Evolutionary conservation across 1,140 invertebrate genomes (phyloP), one percentile per base, ranked within the genome.

Genomic region (Drosophila guanche): DNA sequence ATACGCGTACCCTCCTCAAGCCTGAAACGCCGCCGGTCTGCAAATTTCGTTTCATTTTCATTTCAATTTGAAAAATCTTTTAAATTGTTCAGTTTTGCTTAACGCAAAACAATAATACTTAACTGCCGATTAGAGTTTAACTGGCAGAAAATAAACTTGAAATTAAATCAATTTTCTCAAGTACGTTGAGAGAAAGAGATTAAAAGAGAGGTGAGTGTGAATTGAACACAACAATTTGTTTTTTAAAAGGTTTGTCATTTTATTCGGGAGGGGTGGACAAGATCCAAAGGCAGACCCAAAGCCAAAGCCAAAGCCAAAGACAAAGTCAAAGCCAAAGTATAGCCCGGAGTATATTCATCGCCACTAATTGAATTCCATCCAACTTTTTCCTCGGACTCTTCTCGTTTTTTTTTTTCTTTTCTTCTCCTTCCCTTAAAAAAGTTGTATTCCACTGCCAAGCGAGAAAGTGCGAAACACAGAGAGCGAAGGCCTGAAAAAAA

Each of bases 321-420:
- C 29, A 8, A 3, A 33, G 29, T 4, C 4, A 37, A 40, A 5
- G 50, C 58, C 59, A 29, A 50, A 62, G 58, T 33, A 20, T 67
- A 69, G 51, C 6, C 41, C 40, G n/a, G 53, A 77, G 65, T 47
- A 63, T 78, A 78, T 83, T 83, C 62, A 78, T 53, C 54, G 40
- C 47, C 50, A 83, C 78, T 83, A 85, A 86, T 85, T 86, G 72
- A 85, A 85, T 86, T 85, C 69, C 61, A 66, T 65, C 40, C 60
- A 85, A 85, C 71, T 85, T 84, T 85, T 75, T 40, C 41, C 62
- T 48, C 68, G 56, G 56, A 47, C 69, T 74, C 33, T 37, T 12
- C 4, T 12, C 8, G 10, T 37, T 37, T 37, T 40, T 37, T 37
- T 40, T 73, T 68, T 73, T 65, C 42, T 37, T 41, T 7, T 25